A percentile compares a stretch with the other conserved stretches of the same genome.
Conservation (phyloP, 2,113 vertebrate species). For the Catagonus wagneri region DNA sequence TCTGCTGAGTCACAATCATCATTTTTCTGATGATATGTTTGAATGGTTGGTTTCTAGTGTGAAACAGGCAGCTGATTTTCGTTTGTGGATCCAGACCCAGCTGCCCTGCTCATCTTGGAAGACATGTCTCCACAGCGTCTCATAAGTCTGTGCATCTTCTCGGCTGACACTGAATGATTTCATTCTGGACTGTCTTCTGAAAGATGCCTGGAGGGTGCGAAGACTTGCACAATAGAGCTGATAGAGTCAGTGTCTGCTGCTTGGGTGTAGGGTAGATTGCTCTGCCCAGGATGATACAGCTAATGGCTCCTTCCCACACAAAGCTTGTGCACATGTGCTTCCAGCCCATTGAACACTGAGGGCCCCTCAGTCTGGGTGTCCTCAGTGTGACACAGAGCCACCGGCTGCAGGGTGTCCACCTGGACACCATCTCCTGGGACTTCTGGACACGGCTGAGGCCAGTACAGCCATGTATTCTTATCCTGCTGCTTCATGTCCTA, state of each 20-base stretch:
- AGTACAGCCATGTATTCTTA: not conserved
- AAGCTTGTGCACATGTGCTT: not conserved
- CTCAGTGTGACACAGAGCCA: not conserved
- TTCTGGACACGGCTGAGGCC: not conserved
- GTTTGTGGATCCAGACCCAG: not conserved
- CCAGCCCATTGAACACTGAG: not conserved
- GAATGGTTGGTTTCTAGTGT: not conserved
- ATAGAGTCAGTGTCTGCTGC: not conserved
- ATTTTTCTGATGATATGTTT: conserved; percentile 4
- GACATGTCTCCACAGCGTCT: not conserved
- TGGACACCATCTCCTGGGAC: not conserved
- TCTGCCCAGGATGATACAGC: not conserved
- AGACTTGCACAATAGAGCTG: not conserved
- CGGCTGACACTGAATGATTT: not conserved
- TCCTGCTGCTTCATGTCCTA: not conserved
- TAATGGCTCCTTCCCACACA: not conserved
- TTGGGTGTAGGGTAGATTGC: not conserved
- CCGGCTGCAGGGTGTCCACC: fast-evolving
- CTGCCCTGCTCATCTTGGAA: not conserved
- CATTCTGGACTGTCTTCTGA: not conserved
- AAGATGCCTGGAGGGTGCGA: not conserved
- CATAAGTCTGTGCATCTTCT: not conserved
- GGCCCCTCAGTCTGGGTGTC: not conserved
- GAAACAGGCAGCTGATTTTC: not conserved
- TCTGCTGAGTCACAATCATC: not conserved